These are phyloP conservation scores for Phalacrocorax aristotelis DNA, from an alignment of 2,113 vertebrate genomes.

Conservation along the genomic window DNA sequence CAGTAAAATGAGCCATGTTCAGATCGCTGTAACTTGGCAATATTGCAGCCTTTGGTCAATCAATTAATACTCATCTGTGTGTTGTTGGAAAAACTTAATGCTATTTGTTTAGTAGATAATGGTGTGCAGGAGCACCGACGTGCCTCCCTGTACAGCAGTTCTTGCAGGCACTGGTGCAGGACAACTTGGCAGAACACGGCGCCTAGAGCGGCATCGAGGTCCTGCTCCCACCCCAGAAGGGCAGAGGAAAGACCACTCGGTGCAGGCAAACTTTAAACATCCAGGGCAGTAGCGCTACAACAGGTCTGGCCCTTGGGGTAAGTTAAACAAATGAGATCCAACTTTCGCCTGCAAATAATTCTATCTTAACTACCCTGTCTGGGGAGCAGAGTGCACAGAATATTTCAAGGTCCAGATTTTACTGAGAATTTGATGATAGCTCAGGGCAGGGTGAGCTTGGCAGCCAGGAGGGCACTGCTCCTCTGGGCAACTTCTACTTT, in stretches of 20 bases:
- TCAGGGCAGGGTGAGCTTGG: not conserved
- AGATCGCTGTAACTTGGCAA: not conserved
- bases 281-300: not conserved
- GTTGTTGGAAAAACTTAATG: not conserved
- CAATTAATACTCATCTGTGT: not conserved
- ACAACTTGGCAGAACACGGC: not conserved
- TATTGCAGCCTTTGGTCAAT: not conserved
- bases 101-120: not conserved
- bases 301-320: not conserved
- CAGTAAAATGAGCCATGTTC: not conserved
- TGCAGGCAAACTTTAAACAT: not conserved
- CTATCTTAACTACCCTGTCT: not conserved
- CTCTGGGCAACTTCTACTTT: not conserved
- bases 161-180: not conserved
- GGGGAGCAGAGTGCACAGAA: not conserved
- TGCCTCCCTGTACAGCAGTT: not conserved
- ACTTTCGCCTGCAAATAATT: not conserved
- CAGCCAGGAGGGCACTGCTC: not conserved
- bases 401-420: not conserved
- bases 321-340: not conserved
- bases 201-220: not conserved
- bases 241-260: not conserved
- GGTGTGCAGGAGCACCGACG: accelerated
- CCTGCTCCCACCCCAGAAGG: not conserved
- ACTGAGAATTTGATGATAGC: not conserved